Conservation (phyloP, 2,113 vertebrate genomes). For the Takifugu flavidus region DNA sequence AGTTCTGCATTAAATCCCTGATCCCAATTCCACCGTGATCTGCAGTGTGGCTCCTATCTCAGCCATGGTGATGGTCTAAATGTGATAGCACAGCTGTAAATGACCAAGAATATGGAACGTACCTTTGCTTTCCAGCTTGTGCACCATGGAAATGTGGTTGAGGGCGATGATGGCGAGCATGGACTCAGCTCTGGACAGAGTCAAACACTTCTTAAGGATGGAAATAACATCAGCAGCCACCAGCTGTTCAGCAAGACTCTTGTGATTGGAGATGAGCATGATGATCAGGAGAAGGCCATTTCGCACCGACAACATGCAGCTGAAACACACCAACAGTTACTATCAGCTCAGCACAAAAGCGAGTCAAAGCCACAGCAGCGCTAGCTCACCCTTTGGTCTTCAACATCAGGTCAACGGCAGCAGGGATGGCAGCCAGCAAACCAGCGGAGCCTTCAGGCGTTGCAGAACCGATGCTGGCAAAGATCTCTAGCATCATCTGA, state of each 20-base stretch:
- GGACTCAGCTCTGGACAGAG: constrained; percentile 65
- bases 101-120: not conserved
- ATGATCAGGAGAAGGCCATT: constrained; percentile 87
- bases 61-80: too few relatives aligned
- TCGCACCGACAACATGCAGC: constrained; percentile 79
- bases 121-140: constrained; percentile 76
- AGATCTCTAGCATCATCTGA: constrained; percentile 92
- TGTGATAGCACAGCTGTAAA: too few relatives aligned
- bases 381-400: constrained; percentile 75
- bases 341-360: accelerated
- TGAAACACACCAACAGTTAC: constrained; percentile 20
- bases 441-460: constrained; percentile 77
- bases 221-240: constrained; percentile 70
- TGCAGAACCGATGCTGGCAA: constrained; percentile 93
- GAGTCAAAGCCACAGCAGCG: accelerated
- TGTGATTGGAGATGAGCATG: constrained; percentile 85
- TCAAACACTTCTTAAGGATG: constrained; percentile 76
- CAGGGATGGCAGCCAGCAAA: constrained; percentile 80
- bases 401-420: constrained; percentile 84
- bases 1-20: too few relatives aligned
- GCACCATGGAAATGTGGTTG: constrained; percentile 82
- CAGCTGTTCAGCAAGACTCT: constrained; percentile 87
- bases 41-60: too few relatives aligned
- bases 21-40: too few relatives aligned
- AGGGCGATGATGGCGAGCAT: constrained; percentile 80